A percentile compares a stretch with the other conserved stretches of the same genome.
Conservation (phyloP, 2,113 vertebrate genomes). For the Tetraodon nigroviridis region DNA sequence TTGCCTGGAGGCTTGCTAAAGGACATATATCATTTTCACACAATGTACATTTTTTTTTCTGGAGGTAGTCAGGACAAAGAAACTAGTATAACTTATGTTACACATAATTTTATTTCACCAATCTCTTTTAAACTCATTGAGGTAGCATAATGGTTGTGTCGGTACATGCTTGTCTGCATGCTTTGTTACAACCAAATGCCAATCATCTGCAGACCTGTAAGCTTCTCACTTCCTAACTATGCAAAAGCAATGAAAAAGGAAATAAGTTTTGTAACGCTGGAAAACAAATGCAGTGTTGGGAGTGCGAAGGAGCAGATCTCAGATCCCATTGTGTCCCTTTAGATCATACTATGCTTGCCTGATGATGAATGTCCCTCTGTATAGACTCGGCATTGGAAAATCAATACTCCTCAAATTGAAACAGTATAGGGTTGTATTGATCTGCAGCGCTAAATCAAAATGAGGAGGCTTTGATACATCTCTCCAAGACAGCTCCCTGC, state of each 20-base stretch:
- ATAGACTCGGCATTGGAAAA: constrained; percentile 88
- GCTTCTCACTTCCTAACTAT: constrained; percentile 2
- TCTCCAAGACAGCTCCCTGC: constrained; percentile 86
- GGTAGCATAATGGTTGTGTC: neutral
- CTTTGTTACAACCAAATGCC: constrained; percentile 19
- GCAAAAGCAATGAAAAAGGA: constrained; percentile 11
- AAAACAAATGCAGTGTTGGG: constrained; percentile 45
- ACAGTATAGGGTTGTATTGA: constrained; percentile 99
- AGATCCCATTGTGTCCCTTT: constrained; percentile 50
- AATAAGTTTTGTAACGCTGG: constrained; percentile 28
- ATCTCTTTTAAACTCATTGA: constrained; percentile 16
- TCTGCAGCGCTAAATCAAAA: constrained; percentile 91
- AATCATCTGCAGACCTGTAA: constrained; percentile 14
- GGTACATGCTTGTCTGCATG: neutral
- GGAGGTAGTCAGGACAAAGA: constrained; percentile 1
- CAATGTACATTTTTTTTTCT: constrained; percentile 32
- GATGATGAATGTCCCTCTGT: constrained; percentile 89
- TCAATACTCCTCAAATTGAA: constrained; percentile 99
- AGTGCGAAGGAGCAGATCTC: constrained; percentile 59
- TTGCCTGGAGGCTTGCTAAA: constrained; percentile 54
- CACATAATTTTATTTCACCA: constrained; percentile 1
- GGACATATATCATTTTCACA: constrained; percentile 52
- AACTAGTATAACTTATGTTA: constrained; percentile 7
- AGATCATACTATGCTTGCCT: constrained; percentile 78
- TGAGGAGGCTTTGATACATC: constrained; percentile 89